Evolutionary conservation across 2,113 vertebrate genomes (phyloP).

Genomic region (Atrichornis clamosus): DNA sequence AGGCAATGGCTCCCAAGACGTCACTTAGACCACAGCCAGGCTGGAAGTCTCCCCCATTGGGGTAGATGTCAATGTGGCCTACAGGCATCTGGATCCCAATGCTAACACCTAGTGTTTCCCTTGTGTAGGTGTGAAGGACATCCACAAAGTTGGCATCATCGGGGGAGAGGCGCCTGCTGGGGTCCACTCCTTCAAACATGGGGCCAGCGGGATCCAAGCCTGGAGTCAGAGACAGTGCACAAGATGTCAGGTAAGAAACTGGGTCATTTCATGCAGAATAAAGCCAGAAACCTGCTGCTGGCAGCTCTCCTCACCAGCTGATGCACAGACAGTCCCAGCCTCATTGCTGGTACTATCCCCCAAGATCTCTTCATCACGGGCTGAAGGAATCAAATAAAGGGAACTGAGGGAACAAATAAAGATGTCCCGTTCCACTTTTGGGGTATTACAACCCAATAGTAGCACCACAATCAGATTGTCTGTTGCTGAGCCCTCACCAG

Average conservation of each 20-base stretch:
- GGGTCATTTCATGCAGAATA: not conserved
- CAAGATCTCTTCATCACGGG: not conserved
- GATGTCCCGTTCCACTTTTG: fast-evolving
- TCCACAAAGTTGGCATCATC: constrained; percentile 95
- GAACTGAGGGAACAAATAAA: not conserved
- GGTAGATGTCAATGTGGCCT: constrained; percentile 94
- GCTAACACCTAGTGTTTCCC: constrained; percentile 88
- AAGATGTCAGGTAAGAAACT: not conserved
- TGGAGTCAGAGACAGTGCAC: not conserved
- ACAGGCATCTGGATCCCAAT: constrained; percentile 95
- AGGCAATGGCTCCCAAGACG: constrained; percentile 79
- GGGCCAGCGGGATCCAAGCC: constrained; percentile 96
- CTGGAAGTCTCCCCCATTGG: constrained; percentile 92
- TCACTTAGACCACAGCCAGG: constrained; percentile 87
- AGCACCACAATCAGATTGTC: not conserved
- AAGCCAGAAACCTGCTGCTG: not conserved
- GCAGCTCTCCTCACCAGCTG: not conserved
- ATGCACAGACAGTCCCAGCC: not conserved
- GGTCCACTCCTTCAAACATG: constrained; percentile 88
- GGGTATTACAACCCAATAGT: fast-evolving
- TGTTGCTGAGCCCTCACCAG: not conserved
- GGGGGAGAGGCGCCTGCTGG: constrained; percentile 84
- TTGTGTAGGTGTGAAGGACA: constrained; percentile 92
- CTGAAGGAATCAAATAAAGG: not conserved
- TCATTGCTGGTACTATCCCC: fast-evolving